Base-by-base conservation (phyloP, 2,113 vertebrate genomes). In the Notothenia rossii region DNA sequence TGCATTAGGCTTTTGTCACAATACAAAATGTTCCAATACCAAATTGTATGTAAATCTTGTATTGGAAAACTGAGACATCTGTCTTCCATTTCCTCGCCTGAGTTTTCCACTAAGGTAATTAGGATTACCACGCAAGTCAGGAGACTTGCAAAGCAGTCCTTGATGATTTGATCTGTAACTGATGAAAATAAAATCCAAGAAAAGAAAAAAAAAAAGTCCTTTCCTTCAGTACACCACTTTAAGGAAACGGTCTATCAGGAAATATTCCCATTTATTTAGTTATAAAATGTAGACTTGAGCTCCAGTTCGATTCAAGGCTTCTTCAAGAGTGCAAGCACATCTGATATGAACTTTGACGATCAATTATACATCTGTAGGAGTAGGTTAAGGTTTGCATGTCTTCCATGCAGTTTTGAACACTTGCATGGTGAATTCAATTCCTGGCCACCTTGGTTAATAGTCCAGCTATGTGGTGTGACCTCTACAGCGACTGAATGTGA, bases 391-490 rank as follows among this genome's bases (percentile, higher is more conserved):
- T 45, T 20, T 60, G 58, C 77, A 43, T 76, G 85, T 82, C 33
- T 18, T 29, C 54, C 61, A 76, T 79, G 85, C 63, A 84, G 75
- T 69, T 85, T 83, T 76, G 40, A 83, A 77, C 55, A 60, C 22
- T 12, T 25, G 25, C 46, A 8, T 51, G 13, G 20, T 51, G 22
- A 64, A n/a, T 73, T 66, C 70, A 77, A 69, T 62, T 77, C 69
- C 15, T 22, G 40, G 50, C 20, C 71, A 49, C 62, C 55, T 56
- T 14, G 48, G 46, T 65, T 83, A 74, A 74, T 66, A 73, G 71
- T 75, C 51, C 48, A 75, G 63, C 54, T 36, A 36, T 53, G 51
- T 7, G 4, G 51, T 25, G 22, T 73, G 77, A 80, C 81, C 85
- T 82, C 59, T 83, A 51, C 79, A 13, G 43, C 2, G 10, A 56